Percentiles rank a stretch among this genome's conserved stretches.
Conservation (phyloP, 2,797 vertebrate genomes). For the Rhadinocentrus ornatus region DNA sequence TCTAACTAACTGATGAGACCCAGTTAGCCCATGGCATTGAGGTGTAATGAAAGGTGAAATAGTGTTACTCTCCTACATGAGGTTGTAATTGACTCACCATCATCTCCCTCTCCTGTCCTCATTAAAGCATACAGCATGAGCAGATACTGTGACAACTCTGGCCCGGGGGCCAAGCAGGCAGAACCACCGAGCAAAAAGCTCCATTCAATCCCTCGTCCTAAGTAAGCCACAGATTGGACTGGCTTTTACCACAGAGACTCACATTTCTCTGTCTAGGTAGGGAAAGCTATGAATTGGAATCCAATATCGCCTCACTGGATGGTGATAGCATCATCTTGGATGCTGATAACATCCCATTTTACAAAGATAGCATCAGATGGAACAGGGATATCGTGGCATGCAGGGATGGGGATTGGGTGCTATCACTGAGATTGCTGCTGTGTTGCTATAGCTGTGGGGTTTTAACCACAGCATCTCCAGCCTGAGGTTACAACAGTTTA, state of each 20-base stretch:
- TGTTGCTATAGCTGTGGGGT: slow-evolving; percentile 34
- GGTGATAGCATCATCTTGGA: slow-evolving; percentile 69
- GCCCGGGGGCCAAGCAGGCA: slow-evolving; percentile 51
- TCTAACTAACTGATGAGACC: slow-evolving; percentile 70
- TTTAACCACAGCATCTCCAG: slow-evolving; percentile 42
- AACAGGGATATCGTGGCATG: slow-evolving; percentile 60
- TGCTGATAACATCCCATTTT: slow-evolving; percentile 76
- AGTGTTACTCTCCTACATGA: slow-evolving; percentile 69
- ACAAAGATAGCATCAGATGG: slow-evolving; percentile 72
- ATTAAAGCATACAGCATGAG: slow-evolving; percentile 72
- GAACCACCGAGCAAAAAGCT: slow-evolving; percentile 42
- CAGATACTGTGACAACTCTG: slow-evolving; percentile 69
- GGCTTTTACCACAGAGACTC: slow-evolving; percentile 61
- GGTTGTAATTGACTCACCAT: slow-evolving; percentile 79
- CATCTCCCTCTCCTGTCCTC: slow-evolving; percentile 73
- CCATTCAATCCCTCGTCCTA: slow-evolving; percentile 59
- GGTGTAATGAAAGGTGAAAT: slow-evolving; percentile 80
- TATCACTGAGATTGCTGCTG: slow-evolving; percentile 53
- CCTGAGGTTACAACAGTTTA: slow-evolving; percentile 36
- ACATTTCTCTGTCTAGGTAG: slow-evolving; percentile 54
- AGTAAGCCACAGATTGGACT: slow-evolving; percentile 68
- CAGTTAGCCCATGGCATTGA: slow-evolving; percentile 69
- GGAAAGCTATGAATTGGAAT: slow-evolving; percentile 66
- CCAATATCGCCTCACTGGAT: slow-evolving; percentile 67
- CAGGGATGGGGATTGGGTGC: slow-evolving; percentile 54